Base-by-base conservation (phyloP, 2,797 vertebrate species). In the Parauchenoglanis punctatus region DNA sequence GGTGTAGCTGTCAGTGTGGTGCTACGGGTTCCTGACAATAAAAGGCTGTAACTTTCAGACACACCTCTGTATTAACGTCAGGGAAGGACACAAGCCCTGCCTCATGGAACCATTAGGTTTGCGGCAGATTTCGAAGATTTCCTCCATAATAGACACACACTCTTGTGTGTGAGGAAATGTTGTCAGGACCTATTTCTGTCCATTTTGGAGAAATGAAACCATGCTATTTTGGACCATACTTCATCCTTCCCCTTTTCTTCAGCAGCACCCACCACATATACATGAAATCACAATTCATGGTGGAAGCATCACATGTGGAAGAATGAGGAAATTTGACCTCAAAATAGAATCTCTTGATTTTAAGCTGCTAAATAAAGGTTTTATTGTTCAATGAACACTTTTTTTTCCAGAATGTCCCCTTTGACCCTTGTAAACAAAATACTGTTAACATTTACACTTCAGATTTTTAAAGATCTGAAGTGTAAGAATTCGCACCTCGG, bases 131-230 rank as follows among this genome's bases (percentile, higher is more conserved):
- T 82, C 54, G 18, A 61, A 84, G 59, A 82, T 83, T 88, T 87
- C 56, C 87, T 83, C 59, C 52, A 73, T 58, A 75, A 76, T 72
- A 84, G 81, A 81, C 58, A 81, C 82, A 78, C 78, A 59, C 23
- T 52, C 68, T 40, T 83, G 25, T 86, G 68, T 81, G 70, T 77
- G 84, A 81, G 88, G 85, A 89, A 81, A 81, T 81, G 87, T 31
- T 81, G 35, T 83, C 76, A 83, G 61, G 28, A 76, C 61, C 31
- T 85, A 46, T 87, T 81, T 44, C 59, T 87, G 61, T 81, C 85
- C 56, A 28, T 82, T 90, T 84, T 78, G 85, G 81, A 88, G 86
- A 87, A 91, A 73, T 73, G 81, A 88, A 86, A 90, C 87, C 17
- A 28, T n/a, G 72, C 88, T 86, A 89, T 91, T 87, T 87, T 87